phyloP scores from a whole-genome alignment of 2,888 invertebrate species.

The Athrips mouffetella region DNA sequence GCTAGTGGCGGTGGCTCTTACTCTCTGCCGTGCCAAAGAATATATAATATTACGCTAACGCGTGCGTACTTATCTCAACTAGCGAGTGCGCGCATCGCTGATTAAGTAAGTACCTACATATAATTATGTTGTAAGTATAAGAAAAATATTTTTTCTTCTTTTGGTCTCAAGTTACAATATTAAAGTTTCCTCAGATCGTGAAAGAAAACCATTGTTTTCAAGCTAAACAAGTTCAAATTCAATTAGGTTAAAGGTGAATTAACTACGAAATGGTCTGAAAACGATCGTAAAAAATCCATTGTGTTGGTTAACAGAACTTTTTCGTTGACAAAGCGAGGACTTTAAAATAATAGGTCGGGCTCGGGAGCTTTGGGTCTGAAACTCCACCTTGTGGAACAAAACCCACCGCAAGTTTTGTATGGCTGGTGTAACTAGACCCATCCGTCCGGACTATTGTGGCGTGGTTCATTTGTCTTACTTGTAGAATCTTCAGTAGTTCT shows the following conservation, averaged over 20 bases:
- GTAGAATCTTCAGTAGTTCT: no score
- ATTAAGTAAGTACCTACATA: no score
- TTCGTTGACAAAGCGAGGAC: conserved; percentile 44
- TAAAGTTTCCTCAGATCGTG: conserved; percentile 7
- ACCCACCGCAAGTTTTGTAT: conserved; percentile 40
- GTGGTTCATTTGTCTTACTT: conserved; percentile 15
- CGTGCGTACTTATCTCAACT: no score
- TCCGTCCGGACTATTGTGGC: conserved; percentile 17
- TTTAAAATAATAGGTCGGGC: conserved; percentile 46
- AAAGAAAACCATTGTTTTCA: conserved; percentile 9
- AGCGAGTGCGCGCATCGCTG: no score
- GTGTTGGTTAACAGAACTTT: conserved; percentile 32
- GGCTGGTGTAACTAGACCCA: conserved; percentile 12
- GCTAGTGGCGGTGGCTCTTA: no score
- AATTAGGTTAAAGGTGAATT: conserved; percentile 24
- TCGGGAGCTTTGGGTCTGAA: conserved; percentile 28
- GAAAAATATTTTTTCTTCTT: no score
- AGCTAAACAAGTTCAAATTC: conserved; percentile 11
- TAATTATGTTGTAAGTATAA: no score
- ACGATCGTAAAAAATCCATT: conserved; percentile 30
- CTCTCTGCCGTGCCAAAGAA: no score
- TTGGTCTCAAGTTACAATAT: no score
- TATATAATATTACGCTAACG: no score
- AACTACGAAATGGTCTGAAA: conserved; percentile 29
- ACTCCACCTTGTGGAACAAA: conserved; percentile 53